phyloP scores from a whole-genome alignment of 2,888 invertebrate species.

The Napeogenes inachia region DNA sequence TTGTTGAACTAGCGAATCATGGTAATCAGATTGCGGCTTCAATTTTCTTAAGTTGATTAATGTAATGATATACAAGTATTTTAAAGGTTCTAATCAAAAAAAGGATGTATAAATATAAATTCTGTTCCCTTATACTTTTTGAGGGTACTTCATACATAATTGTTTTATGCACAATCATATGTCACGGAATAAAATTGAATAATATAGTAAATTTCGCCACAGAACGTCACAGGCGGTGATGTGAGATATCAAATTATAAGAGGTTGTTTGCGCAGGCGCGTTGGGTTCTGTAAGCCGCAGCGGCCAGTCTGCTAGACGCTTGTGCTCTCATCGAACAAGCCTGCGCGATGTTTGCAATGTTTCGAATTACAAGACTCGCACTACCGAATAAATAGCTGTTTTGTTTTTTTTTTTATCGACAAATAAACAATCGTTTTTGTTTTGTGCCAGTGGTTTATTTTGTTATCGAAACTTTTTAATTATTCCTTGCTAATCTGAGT shows the following conservation, averaged over 20 bases:
- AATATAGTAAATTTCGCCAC: conserved; percentile 70
- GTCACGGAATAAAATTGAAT: conserved; percentile 53
- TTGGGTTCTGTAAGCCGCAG: conserved; percentile 40
- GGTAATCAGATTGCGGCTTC: not conserved
- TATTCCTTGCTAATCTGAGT: not conserved
- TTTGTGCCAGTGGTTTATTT: not conserved
- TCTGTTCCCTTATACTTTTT: too few relatives aligned
- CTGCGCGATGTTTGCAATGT: conserved; percentile 43
- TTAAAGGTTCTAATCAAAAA: too few relatives aligned
- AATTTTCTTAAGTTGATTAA: too few relatives aligned
- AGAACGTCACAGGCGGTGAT: conserved; percentile 70
- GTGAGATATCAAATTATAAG: conserved; percentile 74
- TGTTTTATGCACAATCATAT: conserved; percentile 11
- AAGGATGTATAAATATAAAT: too few relatives aligned
- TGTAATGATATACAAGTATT: too few relatives aligned
- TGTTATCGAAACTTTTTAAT: not conserved
- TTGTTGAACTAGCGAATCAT: not conserved
- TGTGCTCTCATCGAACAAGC: conserved; percentile 53
- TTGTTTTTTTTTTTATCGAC: conserved; percentile 33
- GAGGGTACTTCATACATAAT: too few relatives aligned
- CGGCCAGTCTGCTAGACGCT: conserved; percentile 64
- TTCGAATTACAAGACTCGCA: conserved; percentile 50
- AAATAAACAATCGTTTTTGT: not conserved
- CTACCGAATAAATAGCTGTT: conserved; percentile 39
- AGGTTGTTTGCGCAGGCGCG: conserved; percentile 66